Base-by-base conservation (phyloP, 30 jellyfish, hydroid and myxozoan genomes). In the Hydractinia echinata region DNA sequence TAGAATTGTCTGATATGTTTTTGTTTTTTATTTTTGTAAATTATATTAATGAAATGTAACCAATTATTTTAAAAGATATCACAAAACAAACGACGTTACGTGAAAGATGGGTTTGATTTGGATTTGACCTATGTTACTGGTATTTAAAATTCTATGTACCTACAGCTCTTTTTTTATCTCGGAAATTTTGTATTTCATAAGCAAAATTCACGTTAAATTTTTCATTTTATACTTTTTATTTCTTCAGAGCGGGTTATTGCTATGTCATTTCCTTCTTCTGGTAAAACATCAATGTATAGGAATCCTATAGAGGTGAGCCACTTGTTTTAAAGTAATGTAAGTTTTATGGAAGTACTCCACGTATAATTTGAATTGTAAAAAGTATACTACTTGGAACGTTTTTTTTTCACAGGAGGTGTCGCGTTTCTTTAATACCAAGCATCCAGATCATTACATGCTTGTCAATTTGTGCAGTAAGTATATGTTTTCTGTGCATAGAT, bases 221-320 rank as follows among this genome's bases (percentile, higher is more conserved):
- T 11, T 58, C 15, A n/a, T 48, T 21, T 73, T 76, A 39, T 73
- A 11, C 15, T 20, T n/a, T 73, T 73, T 53, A 19, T 52, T 58
- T 61, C 62, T 66, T 14, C 83, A 94, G 99, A 94, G 67, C 96
- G 96, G 10, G 89, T 94, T 19, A 84, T 94, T 84, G 99, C 99
- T 4, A 94, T 94, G 99, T 94, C 99, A 7, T 94, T 94, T 71
- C 99, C 99, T 6, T 88, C 99, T 6, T 94, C 99, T 53, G 99
- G 99, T 30, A 94, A 88, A 82, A 94, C 99, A n/a, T 94, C 99
- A 18, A 66, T 94, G 79, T 94, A 94, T 81, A 81, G 99, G 76
- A 94, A 94, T 66, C 99, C 95, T 6, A 94, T 94, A 55, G 81
- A 89, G 30, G 99, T 94, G 73, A 60, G 99, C 72, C 14, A 51